These are phyloP conservation scores for Phorcus lineatus DNA, from an alignment of 2,888 invertebrate species.

Conservation along the genomic window DNA sequence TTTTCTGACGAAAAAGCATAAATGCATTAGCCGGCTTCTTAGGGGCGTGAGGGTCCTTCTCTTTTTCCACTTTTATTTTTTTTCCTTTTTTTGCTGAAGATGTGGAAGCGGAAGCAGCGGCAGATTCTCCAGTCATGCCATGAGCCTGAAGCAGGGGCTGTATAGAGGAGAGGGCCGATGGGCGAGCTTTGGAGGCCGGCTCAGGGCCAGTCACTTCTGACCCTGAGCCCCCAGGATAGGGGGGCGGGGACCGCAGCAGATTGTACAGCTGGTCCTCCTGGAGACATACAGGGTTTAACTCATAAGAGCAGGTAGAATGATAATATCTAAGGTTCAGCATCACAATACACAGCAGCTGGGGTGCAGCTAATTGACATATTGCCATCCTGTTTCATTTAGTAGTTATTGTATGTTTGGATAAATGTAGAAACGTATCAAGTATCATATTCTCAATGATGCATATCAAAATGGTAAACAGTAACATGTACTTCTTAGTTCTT, in stretches of 20 bases:
- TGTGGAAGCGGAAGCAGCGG: background rate
- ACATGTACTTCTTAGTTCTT: background rate
- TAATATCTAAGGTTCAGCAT: no score
- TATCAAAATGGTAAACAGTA: no score
- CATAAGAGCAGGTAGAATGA: no score
- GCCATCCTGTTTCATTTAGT: no score
- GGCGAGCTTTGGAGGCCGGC: constrained; percentile 29
- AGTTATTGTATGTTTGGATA: no score
- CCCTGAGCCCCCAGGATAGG: constrained; percentile 31
- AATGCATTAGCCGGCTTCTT: constrained; percentile 70
- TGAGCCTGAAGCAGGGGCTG: constrained; percentile 56
- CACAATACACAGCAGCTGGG: no score
- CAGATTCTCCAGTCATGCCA: constrained; percentile 36
- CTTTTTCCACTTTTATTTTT: constrained; percentile 45
- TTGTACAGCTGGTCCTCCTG: constrained; percentile 67
- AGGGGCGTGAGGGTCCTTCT: constrained; percentile 57
- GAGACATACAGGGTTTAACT: background rate
- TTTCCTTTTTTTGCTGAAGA: constrained; percentile 19
- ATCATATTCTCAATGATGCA: no score
- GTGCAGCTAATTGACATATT: no score
- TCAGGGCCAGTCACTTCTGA: constrained; percentile 39
- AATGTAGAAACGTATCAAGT: no score
- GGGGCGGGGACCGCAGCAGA: constrained; percentile 40
- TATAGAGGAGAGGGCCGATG: constrained; percentile 53
- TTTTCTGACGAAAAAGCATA: constrained; percentile 68